Base-by-base conservation (phyloP, 2,797 vertebrate species). In the Lutjanus argentimaculatus region DNA sequence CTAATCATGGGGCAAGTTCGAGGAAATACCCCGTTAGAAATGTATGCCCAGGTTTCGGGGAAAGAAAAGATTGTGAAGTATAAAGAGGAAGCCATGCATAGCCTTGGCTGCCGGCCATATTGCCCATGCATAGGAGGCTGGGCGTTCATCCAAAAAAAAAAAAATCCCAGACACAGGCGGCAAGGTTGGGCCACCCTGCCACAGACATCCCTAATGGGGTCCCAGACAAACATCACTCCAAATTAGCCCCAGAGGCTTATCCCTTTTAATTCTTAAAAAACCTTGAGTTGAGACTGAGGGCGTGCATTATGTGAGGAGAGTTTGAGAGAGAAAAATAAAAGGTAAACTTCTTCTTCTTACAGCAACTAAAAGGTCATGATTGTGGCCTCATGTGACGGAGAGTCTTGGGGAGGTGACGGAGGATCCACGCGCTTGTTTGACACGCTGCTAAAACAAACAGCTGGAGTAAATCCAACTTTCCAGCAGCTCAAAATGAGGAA, bases 141-240 rank as follows among this genome's bases (percentile, higher is more conserved):
- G 87, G 84, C 77, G 2, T 62, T 62, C 8, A 4, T 89, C 86
- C 85, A n/a, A n/a, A n/a, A 30, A 30, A 30, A 30, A 91, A 80
- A 79, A 70, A 42, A 49, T 13, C 66, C 71, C 77, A 83, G 79
- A 82, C 65, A 30, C 49, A 77, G 81, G 79, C 70, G 45, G 36
- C 15, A 21, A 58, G 70, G 65, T 61, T 52, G 43, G 73, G 79
- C 63, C 75, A 69, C 65, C 45, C 49, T 36, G 62, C 14, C 46
- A n/a, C 56, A 59, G 66, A 79, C 62, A 46, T 57, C 58, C 53
- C 82, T 70, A 76, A 85, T 71, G 52, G 56, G 62, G 70, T 81
- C 68, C 8, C 52, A 74, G 79, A 85, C 61, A 67, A 83, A 57
- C 72, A 68, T 77, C 75, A 63, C 42, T 64, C 45, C 30, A 85